Evolutionary conservation across 2,888 invertebrate genomes (phyloP).

Genomic region (Calliphora vomitoria): DNA sequence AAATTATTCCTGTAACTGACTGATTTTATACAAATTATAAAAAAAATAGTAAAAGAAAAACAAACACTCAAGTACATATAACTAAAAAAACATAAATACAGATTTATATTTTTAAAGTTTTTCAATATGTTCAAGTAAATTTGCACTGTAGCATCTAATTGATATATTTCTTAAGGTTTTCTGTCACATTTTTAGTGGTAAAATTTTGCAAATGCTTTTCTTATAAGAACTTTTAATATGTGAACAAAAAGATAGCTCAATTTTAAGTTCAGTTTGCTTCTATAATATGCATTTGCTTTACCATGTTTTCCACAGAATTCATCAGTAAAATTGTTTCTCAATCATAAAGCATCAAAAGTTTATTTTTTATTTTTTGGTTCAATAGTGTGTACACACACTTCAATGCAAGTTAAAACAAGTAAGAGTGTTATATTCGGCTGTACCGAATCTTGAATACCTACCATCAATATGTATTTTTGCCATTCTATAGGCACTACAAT

Average conservation of each 20-base stretch:
- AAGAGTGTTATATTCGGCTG: no score
- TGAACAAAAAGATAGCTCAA: neutral
- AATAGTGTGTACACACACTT: neutral
- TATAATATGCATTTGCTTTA: neutral
- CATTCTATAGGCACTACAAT: no score
- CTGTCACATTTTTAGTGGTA: no score
- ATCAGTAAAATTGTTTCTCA: slow-evolving; percentile 55
- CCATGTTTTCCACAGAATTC: slow-evolving; percentile 32
- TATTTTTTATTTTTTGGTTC: neutral
- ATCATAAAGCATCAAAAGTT: slow-evolving; percentile 40
- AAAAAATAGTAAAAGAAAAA: neutral
- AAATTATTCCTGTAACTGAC: slow-evolving; percentile 37
- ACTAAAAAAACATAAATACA: no score
- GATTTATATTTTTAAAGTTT: no score
- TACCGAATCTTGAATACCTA: no score
- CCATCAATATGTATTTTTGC: no score
- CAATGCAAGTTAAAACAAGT: neutral
- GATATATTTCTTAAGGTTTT: no score
- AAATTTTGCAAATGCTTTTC: no score
- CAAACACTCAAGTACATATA: neutral
- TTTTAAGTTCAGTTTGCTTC: neutral
- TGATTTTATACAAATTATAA: slow-evolving; percentile 58
- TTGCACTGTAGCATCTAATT: no score
- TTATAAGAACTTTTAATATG: no score
- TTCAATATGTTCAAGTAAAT: no score